Conservation (phyloP, 2,797 vertebrate genomes). For the Mastacembelus armatus region DNA sequence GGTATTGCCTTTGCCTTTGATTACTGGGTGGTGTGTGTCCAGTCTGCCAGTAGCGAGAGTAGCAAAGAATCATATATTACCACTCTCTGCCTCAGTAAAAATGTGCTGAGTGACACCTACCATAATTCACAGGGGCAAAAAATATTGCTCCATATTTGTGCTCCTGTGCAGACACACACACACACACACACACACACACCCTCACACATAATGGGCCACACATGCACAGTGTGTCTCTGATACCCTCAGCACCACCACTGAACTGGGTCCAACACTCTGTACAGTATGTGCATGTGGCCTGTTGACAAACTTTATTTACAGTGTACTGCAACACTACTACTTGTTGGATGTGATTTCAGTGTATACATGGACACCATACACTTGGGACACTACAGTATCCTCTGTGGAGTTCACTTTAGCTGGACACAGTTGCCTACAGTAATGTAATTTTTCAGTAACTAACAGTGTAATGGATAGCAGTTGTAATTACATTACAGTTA, state of each 20-base stretch:
- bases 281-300: background rate
- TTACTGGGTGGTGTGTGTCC: slow-evolving; percentile 26
- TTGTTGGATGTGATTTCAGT: too few relatives aligned
- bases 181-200: background rate
- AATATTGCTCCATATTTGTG: slow-evolving; percentile 17
- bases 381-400: too few relatives aligned
- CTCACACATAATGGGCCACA: background rate
- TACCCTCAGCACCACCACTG: background rate
- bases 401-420: too few relatives aligned
- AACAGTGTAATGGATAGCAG: too few relatives aligned
- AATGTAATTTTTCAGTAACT: too few relatives aligned
- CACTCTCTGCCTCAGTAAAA: slow-evolving; percentile 34
- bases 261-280: background rate
- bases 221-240: background rate
- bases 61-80: slow-evolving; percentile 43
- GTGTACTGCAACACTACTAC: too few relatives aligned
- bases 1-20: slow-evolving; percentile 27
- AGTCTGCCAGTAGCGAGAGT: slow-evolving; percentile 24
- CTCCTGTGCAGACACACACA: too few relatives aligned
- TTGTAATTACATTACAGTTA: too few relatives aligned
- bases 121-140: slow-evolving; percentile 49
- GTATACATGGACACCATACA: too few relatives aligned
- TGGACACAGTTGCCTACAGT: too few relatives aligned
- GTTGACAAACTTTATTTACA: background rate
- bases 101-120: slow-evolving; percentile 41